A percentile compares a stretch with the other conserved stretches of the same genome.
These are phyloP conservation scores for Uloborus diversus DNA, from an alignment of 1,140 invertebrate species.

Conservation along the genomic window DNA sequence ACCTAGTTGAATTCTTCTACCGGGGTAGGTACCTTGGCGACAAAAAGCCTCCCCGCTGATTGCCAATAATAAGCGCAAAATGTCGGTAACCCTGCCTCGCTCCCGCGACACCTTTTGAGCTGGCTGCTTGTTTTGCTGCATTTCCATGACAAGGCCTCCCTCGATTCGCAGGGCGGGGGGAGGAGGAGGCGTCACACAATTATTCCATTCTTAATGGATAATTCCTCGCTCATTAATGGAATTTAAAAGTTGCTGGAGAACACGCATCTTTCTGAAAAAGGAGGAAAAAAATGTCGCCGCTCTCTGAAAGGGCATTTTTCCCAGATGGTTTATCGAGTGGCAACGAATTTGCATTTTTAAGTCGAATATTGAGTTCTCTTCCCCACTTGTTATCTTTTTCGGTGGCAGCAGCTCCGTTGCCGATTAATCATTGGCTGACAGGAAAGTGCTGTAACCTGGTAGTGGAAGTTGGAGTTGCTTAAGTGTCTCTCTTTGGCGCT, in stretches of 20 bases:
- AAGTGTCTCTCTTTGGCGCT: too few species aligned
- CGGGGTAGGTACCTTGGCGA: too few species aligned
- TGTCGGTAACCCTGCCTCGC: slow-evolving; percentile 18
- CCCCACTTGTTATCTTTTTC: slow-evolving; percentile 39
- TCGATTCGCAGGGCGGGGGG: background rate
- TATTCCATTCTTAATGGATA: slow-evolving; percentile 55
- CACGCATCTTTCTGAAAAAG: slow-evolving; percentile 45
- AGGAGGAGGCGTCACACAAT: slow-evolving; percentile 43
- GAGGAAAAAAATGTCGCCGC: background rate
- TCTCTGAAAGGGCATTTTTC: slow-evolving; percentile 41
- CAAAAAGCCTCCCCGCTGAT: slow-evolving; percentile 16
- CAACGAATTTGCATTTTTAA: slow-evolving; percentile 49
- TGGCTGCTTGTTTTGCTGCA: slow-evolving; percentile 45
- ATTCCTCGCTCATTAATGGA: slow-evolving; percentile 53
- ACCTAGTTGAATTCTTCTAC: too few species aligned
- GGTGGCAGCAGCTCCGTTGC: slow-evolving; percentile 7
- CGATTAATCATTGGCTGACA: slow-evolving; percentile 41
- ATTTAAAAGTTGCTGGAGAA: slow-evolving; percentile 47
- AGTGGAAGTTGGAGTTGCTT: slow-evolving; percentile 32
- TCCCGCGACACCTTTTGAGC: slow-evolving; percentile 42
- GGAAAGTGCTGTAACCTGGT: background rate
- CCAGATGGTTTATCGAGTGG: slow-evolving; percentile 52
- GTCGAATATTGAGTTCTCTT: slow-evolving; percentile 43
- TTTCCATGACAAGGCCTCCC: slow-evolving; percentile 49
- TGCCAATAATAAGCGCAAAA: slow-evolving; percentile 31